Evolutionary conservation across 2,113 vertebrate species (phyloP).

Genomic region (Perccottus glenii): DNA sequence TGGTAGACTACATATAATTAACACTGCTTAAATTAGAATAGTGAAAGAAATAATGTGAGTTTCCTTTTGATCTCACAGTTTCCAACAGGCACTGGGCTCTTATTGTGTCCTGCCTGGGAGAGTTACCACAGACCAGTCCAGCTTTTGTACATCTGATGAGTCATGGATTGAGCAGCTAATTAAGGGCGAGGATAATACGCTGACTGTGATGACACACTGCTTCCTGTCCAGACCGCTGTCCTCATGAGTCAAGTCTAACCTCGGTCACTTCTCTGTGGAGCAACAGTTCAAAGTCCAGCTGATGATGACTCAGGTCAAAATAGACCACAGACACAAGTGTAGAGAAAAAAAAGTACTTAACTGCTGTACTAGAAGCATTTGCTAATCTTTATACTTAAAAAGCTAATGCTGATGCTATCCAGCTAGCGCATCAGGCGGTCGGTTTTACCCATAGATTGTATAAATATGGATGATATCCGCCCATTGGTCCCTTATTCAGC

Average conservation of each 20-base stretch:
- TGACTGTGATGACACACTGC: constrained; percentile 41
- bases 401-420: too few species aligned
- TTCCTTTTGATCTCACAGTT: too few species aligned
- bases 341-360: not conserved
- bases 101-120: not conserved
- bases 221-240: constrained; percentile 24
- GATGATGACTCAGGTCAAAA: not conserved
- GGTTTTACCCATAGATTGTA: too few species aligned
- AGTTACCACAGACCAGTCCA: not conserved
- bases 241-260: constrained; percentile 43
- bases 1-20: too few species aligned
- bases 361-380: not conserved
- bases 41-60: too few species aligned
- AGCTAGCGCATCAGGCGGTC: too few species aligned
- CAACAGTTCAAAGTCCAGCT: not conserved
- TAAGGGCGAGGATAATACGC: constrained; percentile 33
- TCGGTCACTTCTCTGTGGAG: constrained; percentile 12
- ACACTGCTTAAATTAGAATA: too few species aligned
- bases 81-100: too few species aligned
- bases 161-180: constrained; percentile 36
- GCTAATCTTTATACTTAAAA: too few species aligned
- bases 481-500: too few species aligned
- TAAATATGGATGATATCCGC: too few species aligned
- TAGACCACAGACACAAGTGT: not conserved
- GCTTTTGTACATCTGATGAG: constrained; percentile 25